Base-by-base conservation (phyloP, 2,113 vertebrate species). In the Ophiodon elongatus region DNA sequence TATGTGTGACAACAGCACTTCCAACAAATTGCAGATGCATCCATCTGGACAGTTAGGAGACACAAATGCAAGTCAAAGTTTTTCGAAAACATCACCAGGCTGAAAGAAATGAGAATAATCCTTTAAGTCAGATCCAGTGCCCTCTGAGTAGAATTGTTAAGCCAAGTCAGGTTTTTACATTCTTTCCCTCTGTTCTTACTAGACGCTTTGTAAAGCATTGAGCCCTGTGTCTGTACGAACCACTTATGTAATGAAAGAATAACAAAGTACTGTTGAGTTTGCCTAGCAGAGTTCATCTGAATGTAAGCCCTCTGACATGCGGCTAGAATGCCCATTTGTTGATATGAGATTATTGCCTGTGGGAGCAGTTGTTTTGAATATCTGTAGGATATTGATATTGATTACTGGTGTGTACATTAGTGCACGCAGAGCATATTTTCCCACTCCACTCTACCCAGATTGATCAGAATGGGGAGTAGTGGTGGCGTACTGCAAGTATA, bases 151-250 rank as follows among this genome's bases (percentile, higher is more conserved):
- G 17, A 82, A 73, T 45, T 75, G 76, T 88, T 90, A 91, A 94
- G 86, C 82, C 88, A 31, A 86, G 88, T 91, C 88, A 90, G 76
- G 75, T 84, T 88, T 79, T 78, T 73, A 83, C 90, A 87, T 92
- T 93, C 89, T 79, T 88, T 23, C 69, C 27, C 47, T 79, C 74
- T 75, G 62, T 79, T 87, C 85, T 73, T 78, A 69, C 31, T 4
- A 47, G 35, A 79, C 52, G 62, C 83, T 84, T 91, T 89, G 78
- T 65, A 23, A 59, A 35, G 33, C 41, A 8, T 2, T 63, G 47
- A 85, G 39, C 50, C 64, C 21, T 66, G 27, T 37, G 43, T 54
- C 80, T 80, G 73, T 78, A 88, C 60, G 59, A 75, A 64, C 23
- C 67, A 31, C 71, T 87, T 87, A 47, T 67, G 57, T 89, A 87